Base-by-base conservation (phyloP, 2,113 vertebrate genomes). In the Oxyura jamaicensis region DNA sequence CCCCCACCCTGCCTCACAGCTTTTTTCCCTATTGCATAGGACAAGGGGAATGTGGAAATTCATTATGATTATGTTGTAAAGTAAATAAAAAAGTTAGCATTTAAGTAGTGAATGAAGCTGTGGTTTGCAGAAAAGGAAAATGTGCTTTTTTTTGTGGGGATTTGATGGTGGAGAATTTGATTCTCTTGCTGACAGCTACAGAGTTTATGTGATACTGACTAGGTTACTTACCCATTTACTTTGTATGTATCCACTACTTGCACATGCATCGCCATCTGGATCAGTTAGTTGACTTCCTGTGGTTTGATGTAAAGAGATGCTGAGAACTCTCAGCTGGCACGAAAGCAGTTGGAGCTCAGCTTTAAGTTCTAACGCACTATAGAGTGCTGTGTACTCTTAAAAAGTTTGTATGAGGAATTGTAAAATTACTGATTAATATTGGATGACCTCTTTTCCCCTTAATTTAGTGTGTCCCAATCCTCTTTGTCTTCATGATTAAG, bases 221-320 rank as follows among this genome's bases (percentile, higher is more conserved):
- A 33, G 69, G 19, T 16, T 39, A 16, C 50, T 85, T 83, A 83
- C 73, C 75, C 35, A 21, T 23, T 1, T 73, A 29, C 67, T 93
- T 85, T 77, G 13, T 69, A 63, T 31, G 25, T 80, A 77, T 65
- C 53, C 59, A 53, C 35, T 79, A n/a, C 50, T 17, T 94, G 53
- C 82, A 53, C 0, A 0, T 80, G 83, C 46, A 77, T 93, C 67
- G 28, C 82, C 62, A 19, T 44, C 36, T 48, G 39, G 53, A 90
- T 90, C 53, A 66, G 71, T 59, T 74, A 22, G 73, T 52, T 88
- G 59, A 80, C 79, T 94, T 94, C 79, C 79, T 76, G 53, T 85
- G 71, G 79, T 88, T 95, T 83, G 85, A 69, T 90, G 35, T 17
- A 48, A 73, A 52, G 85, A 87, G 90, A 90, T 82, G 56, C 13